Base-by-base conservation (phyloP, 2,113 vertebrate species). In the Petrocephalus microphthalmus region DNA sequence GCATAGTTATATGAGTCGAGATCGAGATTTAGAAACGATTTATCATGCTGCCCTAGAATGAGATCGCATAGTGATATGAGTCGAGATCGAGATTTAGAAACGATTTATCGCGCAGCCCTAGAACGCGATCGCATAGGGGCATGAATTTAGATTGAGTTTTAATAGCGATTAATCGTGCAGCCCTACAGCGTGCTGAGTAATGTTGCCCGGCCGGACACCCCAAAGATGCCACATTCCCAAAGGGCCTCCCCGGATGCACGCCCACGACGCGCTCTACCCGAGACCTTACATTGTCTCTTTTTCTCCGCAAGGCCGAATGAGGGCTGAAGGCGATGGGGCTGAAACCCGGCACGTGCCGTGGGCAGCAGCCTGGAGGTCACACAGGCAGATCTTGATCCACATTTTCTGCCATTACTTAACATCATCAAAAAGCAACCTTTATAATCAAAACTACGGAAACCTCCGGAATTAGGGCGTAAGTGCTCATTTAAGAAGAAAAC, bases 401-500 rank as follows among this genome's bases (percentile, higher is more conserved):
- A 54, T 74, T 42, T 56, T 54, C 53, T 57, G 83, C 89, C 60
- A 64, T 82, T 83, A 87, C 89, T 88, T 85, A 87, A 67, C 64
- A 83, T n/a, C 84, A 60, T 85, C 86, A 25, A 88, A 64, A 54
- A 67, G 60, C 49, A 74, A 33, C 51, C 81, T 88, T 88, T 87
- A 42, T 53, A 42, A 83, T 57, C 11, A 47, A 84, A 60, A 87
- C 17, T 37, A 51, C n/a, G 42, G 53, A 52, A n/a, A 71, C 51
- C 83, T 74, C 84, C 8, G 29, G 53, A 13, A 89, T 88, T 82
- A 11, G 57, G 37, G 83, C n/a, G 11, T 51, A 52, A 84, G n/a
- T 22, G 25, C 87, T 87, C 74, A 89, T 25, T 85, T 86, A 90
- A 90, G 88, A 81, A 74, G 64, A 89, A 85, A 64, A 86, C 64